These are phyloP conservation scores for Coronaproctus castanopsis DNA, from an alignment of 2,888 invertebrate genomes.

Conservation along the genomic window DNA sequence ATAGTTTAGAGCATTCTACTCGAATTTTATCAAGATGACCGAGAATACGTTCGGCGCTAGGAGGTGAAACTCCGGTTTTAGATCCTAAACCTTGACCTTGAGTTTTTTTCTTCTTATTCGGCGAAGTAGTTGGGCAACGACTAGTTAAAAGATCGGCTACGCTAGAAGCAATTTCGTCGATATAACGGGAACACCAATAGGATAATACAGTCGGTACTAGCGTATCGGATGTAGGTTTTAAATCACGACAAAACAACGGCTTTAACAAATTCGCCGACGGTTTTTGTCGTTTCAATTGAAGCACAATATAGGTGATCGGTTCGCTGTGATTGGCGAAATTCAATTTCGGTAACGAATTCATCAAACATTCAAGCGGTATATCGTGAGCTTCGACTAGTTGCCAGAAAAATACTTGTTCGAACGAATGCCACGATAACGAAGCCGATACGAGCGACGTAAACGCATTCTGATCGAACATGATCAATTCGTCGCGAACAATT, in stretches of 20 bases:
- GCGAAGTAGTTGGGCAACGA: slow-evolving; percentile 67
- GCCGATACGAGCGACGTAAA: slow-evolving; percentile 52
- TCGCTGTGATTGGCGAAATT: slow-evolving; percentile 73
- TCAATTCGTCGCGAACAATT: slow-evolving; percentile 73
- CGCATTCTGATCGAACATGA: slow-evolving; percentile 61
- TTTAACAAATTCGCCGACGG: slow-evolving; percentile 70
- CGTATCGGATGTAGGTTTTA: slow-evolving; percentile 51
- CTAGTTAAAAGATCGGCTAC: slow-evolving; percentile 57
- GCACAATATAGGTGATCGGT: slow-evolving; percentile 70
- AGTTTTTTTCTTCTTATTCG: slow-evolving; percentile 69
- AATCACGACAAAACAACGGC: slow-evolving; percentile 55
- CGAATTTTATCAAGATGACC: slow-evolving; percentile 67
- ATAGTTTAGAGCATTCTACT: slow-evolving; percentile 15
- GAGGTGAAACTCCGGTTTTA: slow-evolving; percentile 19
- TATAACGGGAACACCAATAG: slow-evolving; percentile 83
- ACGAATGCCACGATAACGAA: slow-evolving; percentile 86
- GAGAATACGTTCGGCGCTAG: slow-evolving; percentile 40
- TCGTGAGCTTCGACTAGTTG: slow-evolving; percentile 85
- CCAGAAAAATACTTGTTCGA: slow-evolving; percentile 95
- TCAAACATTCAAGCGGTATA: slow-evolving; percentile 72
- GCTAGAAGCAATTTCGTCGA: slow-evolving; percentile 67
- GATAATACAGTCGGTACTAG: slow-evolving; percentile 80
- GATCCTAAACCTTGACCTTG: slow-evolving; percentile 19
- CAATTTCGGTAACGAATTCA: slow-evolving; percentile 58
- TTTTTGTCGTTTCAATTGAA: slow-evolving; percentile 79